Base-by-base conservation (phyloP, 2,797 vertebrate species). In the Lophius americanus region DNA sequence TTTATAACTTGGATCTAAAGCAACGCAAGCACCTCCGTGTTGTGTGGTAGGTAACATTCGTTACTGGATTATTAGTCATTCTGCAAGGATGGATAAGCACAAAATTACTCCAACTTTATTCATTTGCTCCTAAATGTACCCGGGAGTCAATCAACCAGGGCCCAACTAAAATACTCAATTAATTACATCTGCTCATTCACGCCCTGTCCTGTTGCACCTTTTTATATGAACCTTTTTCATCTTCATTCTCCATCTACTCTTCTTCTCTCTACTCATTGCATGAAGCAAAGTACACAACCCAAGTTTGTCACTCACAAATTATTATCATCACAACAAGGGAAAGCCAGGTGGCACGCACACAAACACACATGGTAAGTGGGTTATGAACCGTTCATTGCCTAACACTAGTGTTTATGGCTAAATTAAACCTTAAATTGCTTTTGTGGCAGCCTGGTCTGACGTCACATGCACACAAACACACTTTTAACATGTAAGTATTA, bases 281-380 rank as follows among this genome's bases (percentile, higher is more conserved):
- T 46, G 44, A 46, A 46, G 44, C 12, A 46, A 46, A 13, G 44
- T 12, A 46, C 44, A 13, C 13, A 13, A 42, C 65, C 59, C 13
- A 23, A 1, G 35, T 60, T 46, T 59, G 39, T 60, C 49, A 41
- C 64, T 60, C 11, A 32, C 52, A 55, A 69, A 65, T 73, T 36
- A 79, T 53, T 75, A 60, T 70, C 47, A 65, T 73, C 49, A 54
- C 33, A 68, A 46, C 36, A 60, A 60, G 41, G 38, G 38, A 59
- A 14, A 58, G 43, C 48, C 47, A 51, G 52, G 4, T 64, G 67
- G 56, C 38, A 53, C 56, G 7, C 13, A 63, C 57, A 32, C n/a
- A 10, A 23, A 55, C 51, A 49, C 12, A 46, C 0, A 23, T 23
- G 23, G 23, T 23, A 23, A 23, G 1, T 23, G 23, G 23, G 23